These are phyloP conservation scores for Stichopus chloronotus DNA, from an alignment of 35 echinoderm and acorn worm genomes.

Conservation along the genomic window DNA sequence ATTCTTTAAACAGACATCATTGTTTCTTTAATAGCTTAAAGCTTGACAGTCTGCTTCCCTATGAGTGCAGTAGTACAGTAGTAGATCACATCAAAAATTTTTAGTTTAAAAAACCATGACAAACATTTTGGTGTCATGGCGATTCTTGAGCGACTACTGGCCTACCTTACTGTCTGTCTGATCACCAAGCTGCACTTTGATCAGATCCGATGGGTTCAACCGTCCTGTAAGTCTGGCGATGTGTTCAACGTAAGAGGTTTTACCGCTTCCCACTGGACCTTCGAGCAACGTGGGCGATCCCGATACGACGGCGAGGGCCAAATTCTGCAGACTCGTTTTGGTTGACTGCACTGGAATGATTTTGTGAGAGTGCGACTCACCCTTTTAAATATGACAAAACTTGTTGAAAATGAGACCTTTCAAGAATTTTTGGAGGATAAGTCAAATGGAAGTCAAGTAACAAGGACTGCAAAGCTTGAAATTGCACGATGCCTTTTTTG, in stretches of 20 bases:
- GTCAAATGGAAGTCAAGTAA: no score
- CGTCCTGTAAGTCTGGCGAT: conserved; percentile 77
- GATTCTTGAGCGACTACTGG: background rate
- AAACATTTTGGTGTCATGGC: no score
- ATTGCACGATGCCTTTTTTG: background rate
- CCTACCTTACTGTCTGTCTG: conserved; percentile 96
- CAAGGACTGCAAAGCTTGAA: no score
- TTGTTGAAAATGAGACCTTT: background rate
- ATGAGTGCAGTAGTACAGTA: no score
- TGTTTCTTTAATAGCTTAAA: no score
- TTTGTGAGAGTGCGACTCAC: conserved; percentile 11
- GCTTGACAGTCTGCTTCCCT: no score
- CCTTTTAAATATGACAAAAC: background rate
- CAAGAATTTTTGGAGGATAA: background rate
- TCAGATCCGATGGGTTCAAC: conserved; percentile 50
- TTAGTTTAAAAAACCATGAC: no score
- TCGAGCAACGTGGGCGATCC: conserved; percentile 78
- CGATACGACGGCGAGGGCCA: conserved; percentile 77
- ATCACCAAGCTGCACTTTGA: conserved; percentile 93
- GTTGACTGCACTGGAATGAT: conserved; percentile 80
- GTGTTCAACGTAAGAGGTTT: conserved; percentile 86
- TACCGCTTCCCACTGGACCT: conserved; percentile 88
- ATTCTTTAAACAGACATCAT: no score
- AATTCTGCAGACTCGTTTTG: conserved; percentile 67
- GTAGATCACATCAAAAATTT: no score